These are phyloP conservation scores for Magallana gigas DNA, from an alignment of 1,140 invertebrate species.

Conservation along the genomic window DNA sequence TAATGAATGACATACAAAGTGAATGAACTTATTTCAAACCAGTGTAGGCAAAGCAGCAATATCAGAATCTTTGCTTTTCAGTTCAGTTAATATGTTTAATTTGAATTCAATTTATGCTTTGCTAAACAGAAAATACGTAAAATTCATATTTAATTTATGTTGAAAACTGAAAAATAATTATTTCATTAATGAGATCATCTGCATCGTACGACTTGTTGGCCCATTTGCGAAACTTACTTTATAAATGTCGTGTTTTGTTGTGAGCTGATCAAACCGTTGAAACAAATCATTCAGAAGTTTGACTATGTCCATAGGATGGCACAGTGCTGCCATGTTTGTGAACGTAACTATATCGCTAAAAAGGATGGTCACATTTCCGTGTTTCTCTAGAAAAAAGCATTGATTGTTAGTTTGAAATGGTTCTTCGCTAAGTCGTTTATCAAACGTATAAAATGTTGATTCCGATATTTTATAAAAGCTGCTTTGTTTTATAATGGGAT, in stretches of 20 bases:
- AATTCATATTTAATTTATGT: too few species aligned
- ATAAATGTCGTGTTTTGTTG: slow-evolving; percentile 71
- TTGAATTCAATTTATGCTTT: neutral
- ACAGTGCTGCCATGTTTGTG: slow-evolving; percentile 79
- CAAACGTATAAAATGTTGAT: too few species aligned
- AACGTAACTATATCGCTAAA: slow-evolving; percentile 81
- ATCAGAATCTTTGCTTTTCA: neutral
- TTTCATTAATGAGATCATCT: too few species aligned
- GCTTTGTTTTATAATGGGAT: neutral
- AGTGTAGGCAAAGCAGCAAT: neutral
- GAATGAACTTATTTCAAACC: neutral
- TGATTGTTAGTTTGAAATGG: neutral
- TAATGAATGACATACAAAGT: neutral
- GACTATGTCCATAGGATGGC: slow-evolving; percentile 79
- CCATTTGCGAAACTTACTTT: slow-evolving; percentile 63
- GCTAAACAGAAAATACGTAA: too few species aligned
- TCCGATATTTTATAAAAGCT: neutral
- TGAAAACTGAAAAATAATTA: too few species aligned
- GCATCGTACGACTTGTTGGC: too few species aligned
- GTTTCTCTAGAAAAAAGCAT: slow-evolving; percentile 75
- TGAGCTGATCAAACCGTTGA: slow-evolving; percentile 76
- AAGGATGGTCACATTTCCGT: slow-evolving; percentile 78
- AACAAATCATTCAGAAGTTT: slow-evolving; percentile 80
- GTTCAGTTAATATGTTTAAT: neutral
- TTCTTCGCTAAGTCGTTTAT: too few species aligned